phyloP scores from a whole-genome alignment of 2,888 invertebrate species.

The Drepana falcataria region DNA sequence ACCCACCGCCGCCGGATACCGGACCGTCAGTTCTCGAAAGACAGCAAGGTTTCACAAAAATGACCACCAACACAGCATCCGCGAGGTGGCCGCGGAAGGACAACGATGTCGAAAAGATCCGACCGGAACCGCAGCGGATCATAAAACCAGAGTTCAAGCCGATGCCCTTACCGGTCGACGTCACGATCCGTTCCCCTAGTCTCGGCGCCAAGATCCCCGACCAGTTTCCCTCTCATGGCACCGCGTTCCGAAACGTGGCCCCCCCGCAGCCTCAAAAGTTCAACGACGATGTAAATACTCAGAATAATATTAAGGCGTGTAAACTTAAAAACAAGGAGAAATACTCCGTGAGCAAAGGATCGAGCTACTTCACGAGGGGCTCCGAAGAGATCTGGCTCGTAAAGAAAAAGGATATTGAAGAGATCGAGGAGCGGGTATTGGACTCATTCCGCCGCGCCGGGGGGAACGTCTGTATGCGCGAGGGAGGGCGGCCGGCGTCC shows the following conservation, averaged over 20 bases:
- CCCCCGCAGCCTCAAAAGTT: slow-evolving; percentile 46
- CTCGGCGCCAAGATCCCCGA: slow-evolving; percentile 62
- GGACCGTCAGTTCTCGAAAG: slow-evolving; percentile 27
- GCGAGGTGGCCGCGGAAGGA: slow-evolving; percentile 52
- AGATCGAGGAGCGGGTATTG: slow-evolving; percentile 67
- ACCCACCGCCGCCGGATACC: slow-evolving; percentile 21
- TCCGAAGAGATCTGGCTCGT: slow-evolving; percentile 74
- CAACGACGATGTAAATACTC: slow-evolving; percentile 53
- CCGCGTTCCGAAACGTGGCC: slow-evolving; percentile 70
- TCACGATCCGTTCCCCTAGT: slow-evolving; percentile 67
- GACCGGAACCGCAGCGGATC: slow-evolving; percentile 64
- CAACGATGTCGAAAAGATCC: slow-evolving; percentile 40
- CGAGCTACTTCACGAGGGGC: slow-evolving; percentile 68
- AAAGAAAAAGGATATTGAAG: slow-evolving; percentile 74
- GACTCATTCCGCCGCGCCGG: slow-evolving; percentile 67
- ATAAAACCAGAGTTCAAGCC: slow-evolving; percentile 70
- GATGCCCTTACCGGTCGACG: slow-evolving; percentile 57
- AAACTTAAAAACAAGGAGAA: slow-evolving; percentile 62
- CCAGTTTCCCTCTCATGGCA: slow-evolving; percentile 68
- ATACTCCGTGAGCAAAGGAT: slow-evolving; percentile 65
- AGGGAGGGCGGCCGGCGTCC: slow-evolving; percentile 46
- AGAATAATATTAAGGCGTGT: slow-evolving; percentile 57
- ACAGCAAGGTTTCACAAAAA: slow-evolving; percentile 38
- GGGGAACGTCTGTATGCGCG: slow-evolving; percentile 47
- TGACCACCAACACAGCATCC: slow-evolving; percentile 24